A percentile compares a stretch with the other conserved stretches of the same genome.
Conservation (phyloP, 2,113 vertebrate genomes). For the Scophthalmus maximus region DNA sequence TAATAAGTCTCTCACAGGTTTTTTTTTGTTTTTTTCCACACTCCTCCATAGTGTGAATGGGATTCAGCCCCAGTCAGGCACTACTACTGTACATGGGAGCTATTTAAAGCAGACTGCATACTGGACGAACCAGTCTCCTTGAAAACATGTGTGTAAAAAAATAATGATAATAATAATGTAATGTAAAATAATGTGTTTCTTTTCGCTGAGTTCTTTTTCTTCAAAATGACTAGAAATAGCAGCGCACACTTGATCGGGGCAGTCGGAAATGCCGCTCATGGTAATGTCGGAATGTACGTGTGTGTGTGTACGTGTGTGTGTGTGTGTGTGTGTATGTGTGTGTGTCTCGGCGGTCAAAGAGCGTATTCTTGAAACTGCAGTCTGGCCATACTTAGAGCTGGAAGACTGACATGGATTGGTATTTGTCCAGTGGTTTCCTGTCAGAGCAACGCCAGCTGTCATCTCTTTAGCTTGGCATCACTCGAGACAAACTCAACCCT, state of each 20-base stretch:
- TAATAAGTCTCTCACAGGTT: background rate
- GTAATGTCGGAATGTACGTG: constrained; percentile 12
- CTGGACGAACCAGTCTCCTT: background rate
- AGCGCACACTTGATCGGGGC: background rate
- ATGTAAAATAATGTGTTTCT: background rate
- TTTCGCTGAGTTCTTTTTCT: too few species aligned
- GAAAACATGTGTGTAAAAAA: background rate
- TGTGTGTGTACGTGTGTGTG: constrained; percentile 10
- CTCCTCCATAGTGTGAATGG: background rate
- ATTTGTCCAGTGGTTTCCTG: constrained; percentile 56
- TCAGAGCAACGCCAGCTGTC: constrained; percentile 34
- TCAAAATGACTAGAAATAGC: background rate
- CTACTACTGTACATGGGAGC: background rate
- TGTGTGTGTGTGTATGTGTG: constrained; percentile 12
- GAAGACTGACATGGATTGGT: constrained; percentile 48
- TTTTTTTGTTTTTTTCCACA: too few species aligned
- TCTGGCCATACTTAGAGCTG: constrained; percentile 23
- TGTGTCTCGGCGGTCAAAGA: constrained; percentile 26
- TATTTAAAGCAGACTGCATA: background rate
- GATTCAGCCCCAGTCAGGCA: background rate
- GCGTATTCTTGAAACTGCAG: constrained; percentile 30
- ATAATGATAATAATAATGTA: background rate
- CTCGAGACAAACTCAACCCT: constrained; percentile 31
- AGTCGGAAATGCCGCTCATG: constrained; percentile 1
- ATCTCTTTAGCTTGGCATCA: constrained; percentile 54